Conservation (phyloP, 2,113 vertebrate genomes). For the Sinocyclocheilus rhinocerous region DNA sequence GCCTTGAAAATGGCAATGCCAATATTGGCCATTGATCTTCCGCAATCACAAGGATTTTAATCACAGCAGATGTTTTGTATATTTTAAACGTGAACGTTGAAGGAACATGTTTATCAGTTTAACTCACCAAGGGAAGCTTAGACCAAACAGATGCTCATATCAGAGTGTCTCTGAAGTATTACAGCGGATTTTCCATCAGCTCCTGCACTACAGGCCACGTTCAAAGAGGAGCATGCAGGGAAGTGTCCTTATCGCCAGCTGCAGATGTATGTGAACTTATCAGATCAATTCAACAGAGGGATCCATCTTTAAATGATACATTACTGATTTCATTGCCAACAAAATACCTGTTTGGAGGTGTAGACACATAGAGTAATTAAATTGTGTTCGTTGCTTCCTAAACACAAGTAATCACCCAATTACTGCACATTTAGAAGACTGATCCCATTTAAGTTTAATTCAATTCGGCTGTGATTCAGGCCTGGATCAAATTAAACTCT, state of each 20-base stretch:
- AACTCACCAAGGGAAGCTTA: constrained; percentile 50
- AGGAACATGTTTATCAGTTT: constrained; percentile 47
- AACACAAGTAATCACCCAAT: constrained; percentile 54
- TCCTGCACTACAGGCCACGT: constrained; percentile 55
- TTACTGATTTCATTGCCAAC: constrained; percentile 36
- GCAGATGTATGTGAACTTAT: constrained; percentile 66
- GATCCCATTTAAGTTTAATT: constrained; percentile 56
- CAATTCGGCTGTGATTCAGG: constrained; percentile 51
- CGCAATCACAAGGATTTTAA: constrained; percentile 39
- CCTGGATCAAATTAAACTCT: constrained; percentile 54
- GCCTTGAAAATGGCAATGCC: constrained; percentile 21
- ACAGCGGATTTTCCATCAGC: constrained; percentile 64
- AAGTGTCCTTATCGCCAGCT: constrained; percentile 67
- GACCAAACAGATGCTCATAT: constrained; percentile 59
- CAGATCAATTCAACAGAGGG: constrained; percentile 57
- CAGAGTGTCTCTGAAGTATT: constrained; percentile 66
- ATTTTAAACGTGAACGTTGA: constrained; percentile 32
- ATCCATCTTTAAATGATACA: constrained; percentile 56
- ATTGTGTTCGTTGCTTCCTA: constrained; percentile 52
- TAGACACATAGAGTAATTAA: constrained; percentile 56
- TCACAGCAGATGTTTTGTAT: constrained; percentile 37
- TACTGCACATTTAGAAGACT: constrained; percentile 49
- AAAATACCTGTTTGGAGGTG: constrained; percentile 24
- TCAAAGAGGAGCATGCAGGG: constrained; percentile 65
- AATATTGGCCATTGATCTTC: constrained; percentile 34